These are phyloP conservation scores for Pseudoips prasinana DNA, from an alignment of 2,888 invertebrate species.

Conservation along the genomic window DNA sequence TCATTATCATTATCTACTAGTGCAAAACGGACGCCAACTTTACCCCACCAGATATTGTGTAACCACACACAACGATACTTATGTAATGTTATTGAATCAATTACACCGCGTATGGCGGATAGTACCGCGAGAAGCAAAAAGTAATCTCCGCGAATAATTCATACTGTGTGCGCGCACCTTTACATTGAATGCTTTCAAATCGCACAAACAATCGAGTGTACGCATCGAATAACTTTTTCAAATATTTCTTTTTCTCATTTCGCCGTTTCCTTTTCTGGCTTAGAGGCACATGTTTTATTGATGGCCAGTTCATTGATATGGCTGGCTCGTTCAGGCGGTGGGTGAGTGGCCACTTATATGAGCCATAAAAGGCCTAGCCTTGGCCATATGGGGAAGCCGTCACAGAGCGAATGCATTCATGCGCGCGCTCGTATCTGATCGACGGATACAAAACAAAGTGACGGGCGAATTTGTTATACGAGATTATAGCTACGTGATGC, in stretches of 20 bases:
- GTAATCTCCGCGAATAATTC: conserved; percentile 61
- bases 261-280: conserved; percentile 78
- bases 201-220: conserved; percentile 73
- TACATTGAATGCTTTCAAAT: conserved; percentile 76
- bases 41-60: conserved; percentile 32
- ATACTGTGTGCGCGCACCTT: conserved; percentile 61
- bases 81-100: conserved; percentile 61
- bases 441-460: conserved; percentile 65
- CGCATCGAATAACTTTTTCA: conserved; percentile 69
- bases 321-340: conserved; percentile 77
- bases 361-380: conserved; percentile 78
- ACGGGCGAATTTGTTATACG: conserved; percentile 52
- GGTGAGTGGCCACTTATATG: conserved; percentile 81
- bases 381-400: conserved; percentile 79
- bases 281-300: conserved; percentile 80
- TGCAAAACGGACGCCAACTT: conserved; percentile 15
- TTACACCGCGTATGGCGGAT: conserved; percentile 53
- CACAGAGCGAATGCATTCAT: conserved; percentile 75
- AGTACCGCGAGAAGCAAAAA: conserved; percentile 41
- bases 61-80: conserved; percentile 55
- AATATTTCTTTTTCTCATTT: conserved; percentile 79
- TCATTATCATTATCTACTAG: conserved; percentile 20
- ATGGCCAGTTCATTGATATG: conserved; percentile 81
- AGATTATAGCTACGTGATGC: conserved; percentile 36
- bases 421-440: conserved; percentile 72